Conservation (phyloP, 2,797 vertebrate species). For the Lacerta viridis region DNA sequence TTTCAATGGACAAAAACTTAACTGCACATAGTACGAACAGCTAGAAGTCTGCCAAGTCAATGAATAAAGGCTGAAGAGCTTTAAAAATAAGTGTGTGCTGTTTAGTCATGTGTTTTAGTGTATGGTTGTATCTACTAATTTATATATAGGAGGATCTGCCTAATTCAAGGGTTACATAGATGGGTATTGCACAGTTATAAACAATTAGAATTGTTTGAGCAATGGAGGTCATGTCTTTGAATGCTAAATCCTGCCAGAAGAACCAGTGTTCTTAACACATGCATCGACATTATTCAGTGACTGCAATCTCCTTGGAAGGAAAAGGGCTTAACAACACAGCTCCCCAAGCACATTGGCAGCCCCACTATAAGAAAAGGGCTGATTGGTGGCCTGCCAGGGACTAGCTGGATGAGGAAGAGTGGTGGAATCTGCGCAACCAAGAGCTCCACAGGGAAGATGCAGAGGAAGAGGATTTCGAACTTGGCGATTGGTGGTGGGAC, state of each 20-base stretch:
- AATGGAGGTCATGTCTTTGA: neutral
- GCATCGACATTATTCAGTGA: too few relatives aligned
- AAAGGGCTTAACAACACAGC: neutral
- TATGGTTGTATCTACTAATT: neutral
- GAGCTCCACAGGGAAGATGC: too few relatives aligned
- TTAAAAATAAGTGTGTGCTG: neutral
- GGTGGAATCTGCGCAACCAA: too few relatives aligned
- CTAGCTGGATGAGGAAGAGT: too few relatives aligned
- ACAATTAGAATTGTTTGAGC: neutral
- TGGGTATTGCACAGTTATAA: neutral
- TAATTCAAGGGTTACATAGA: neutral
- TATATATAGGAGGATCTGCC: neutral
- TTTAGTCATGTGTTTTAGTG: neutral
- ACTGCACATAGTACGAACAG: too few relatives aligned
- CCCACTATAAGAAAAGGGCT: too few relatives aligned
- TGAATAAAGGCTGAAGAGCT: neutral
- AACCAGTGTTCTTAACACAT: neutral
- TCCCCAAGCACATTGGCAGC: neutral
- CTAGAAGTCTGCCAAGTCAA: neutral
- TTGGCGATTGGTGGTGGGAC: too few relatives aligned
- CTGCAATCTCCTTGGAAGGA: neutral
- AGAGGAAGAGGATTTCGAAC: too few relatives aligned
- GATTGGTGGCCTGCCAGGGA: too few relatives aligned
- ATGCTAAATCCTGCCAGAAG: neutral
- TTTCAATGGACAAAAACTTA: neutral